Percentiles rank a stretch among this genome's conserved stretches.
Conservation (phyloP, 2,888 invertebrate species). For the Himalopsyche tibetana region DNA sequence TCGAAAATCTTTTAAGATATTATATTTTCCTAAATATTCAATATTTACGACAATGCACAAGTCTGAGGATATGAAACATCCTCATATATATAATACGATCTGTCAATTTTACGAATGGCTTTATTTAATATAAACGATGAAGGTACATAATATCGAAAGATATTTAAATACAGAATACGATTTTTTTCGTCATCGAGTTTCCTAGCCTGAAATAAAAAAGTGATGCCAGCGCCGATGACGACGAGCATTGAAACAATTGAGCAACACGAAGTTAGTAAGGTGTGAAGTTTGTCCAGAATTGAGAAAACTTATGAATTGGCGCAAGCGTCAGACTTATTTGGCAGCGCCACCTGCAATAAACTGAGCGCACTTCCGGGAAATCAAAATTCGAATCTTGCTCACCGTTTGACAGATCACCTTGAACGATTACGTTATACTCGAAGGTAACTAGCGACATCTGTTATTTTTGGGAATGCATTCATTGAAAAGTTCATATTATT, state of each 20-base stretch:
- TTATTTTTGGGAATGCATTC: neutral
- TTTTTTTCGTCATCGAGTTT: neutral
- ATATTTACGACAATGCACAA: too few species aligned
- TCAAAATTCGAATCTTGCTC: neutral
- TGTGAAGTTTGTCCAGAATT: conserved; percentile 1
- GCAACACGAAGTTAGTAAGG: neutral
- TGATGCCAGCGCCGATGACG: neutral
- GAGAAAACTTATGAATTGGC: conserved; percentile 9
- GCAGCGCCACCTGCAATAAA: conserved; percentile 22
- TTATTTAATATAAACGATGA: too few species aligned
- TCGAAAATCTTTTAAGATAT: too few species aligned
- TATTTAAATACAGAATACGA: too few species aligned
- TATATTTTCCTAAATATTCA: too few species aligned
- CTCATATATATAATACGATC: too few species aligned
- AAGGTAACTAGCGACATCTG: conserved; percentile 10
- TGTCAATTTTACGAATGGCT: too few species aligned
- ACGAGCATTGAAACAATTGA: neutral
- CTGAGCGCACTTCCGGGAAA: conserved; percentile 31
- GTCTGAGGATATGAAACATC: too few species aligned
- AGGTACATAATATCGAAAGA: too few species aligned
- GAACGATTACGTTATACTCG: conserved; percentile 17
- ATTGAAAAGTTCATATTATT: neutral
- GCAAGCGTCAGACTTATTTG: neutral
- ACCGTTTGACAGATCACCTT: conserved; percentile 7
- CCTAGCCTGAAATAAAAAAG: neutral